phyloP scores from a whole-genome alignment of 2,888 invertebrate genomes.

The Podabrus alpinus region DNA sequence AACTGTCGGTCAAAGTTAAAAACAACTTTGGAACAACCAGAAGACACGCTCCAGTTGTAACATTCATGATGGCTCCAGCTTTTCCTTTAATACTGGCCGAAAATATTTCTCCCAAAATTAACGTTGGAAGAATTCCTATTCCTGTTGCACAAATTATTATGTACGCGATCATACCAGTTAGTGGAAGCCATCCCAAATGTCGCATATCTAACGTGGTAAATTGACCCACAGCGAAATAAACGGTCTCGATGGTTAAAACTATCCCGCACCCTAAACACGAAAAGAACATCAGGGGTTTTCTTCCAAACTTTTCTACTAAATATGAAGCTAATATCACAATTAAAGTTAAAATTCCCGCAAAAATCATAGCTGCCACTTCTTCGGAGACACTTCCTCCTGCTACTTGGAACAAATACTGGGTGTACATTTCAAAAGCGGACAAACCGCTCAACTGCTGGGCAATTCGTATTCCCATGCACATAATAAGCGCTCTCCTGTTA shows the following conservation, averaged over 20 bases:
- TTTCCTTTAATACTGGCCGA: slow-evolving; percentile 46
- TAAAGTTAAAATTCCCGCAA: slow-evolving; percentile 32
- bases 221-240: slow-evolving; percentile 42
- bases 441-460: slow-evolving; percentile 46
- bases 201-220: slow-evolving; percentile 27
- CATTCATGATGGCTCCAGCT: slow-evolving; percentile 40
- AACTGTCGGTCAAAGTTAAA: background rate
- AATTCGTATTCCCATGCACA: slow-evolving; percentile 38
- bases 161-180: slow-evolving; percentile 44
- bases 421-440: slow-evolving; percentile 42
- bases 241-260: slow-evolving; percentile 37
- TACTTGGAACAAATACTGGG: slow-evolving; percentile 47
- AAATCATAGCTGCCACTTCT: slow-evolving; percentile 44
- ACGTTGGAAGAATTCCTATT: slow-evolving; percentile 43
- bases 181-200: slow-evolving; percentile 42
- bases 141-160: slow-evolving; percentile 34
- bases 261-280: slow-evolving; percentile 39
- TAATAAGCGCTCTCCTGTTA: slow-evolving; percentile 44
- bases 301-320: slow-evolving; percentile 43
- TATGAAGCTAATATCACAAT: slow-evolving; percentile 31
- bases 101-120: slow-evolving; percentile 45
- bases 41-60: slow-evolving; percentile 32
- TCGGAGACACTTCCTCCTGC: slow-evolving; percentile 46
- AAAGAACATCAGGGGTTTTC: slow-evolving; percentile 40
- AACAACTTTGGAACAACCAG: background rate